phyloP scores from a whole-genome alignment of 1,140 invertebrate species.

The Riptortus pedestris region DNA sequence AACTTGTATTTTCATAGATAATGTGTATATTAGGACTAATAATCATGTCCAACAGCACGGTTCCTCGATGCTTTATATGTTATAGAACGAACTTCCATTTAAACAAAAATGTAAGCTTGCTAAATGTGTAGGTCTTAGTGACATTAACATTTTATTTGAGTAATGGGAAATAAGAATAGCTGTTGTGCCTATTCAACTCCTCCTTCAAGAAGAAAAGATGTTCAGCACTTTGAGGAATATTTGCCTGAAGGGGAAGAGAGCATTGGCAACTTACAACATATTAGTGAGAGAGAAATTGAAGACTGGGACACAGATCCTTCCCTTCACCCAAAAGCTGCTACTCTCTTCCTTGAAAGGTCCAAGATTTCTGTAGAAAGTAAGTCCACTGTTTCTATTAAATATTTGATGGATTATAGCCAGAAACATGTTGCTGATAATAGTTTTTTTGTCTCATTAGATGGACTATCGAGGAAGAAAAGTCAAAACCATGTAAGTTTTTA shows the following conservation, averaged over 20 bases:
- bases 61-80: background rate
- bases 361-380: slow-evolving; percentile 79
- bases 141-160: background rate
- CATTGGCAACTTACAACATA: slow-evolving; percentile 87
- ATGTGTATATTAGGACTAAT: slow-evolving; percentile 4
- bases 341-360: slow-evolving; percentile 91
- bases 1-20: slow-evolving; percentile 6
- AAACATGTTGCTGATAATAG: background rate
- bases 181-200: slow-evolving; percentile 65
- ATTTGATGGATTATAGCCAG: background rate
- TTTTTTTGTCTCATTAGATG: slow-evolving; percentile 48
- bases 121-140: background rate
- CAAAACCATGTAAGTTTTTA: slow-evolving; percentile 57
- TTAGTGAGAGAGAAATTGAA: slow-evolving; percentile 91
- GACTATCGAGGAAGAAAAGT: slow-evolving; percentile 79
- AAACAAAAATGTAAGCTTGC: background rate
- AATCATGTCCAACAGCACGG: background rate
- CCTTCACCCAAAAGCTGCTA: slow-evolving; percentile 85
- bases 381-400: slow-evolving; percentile 28
- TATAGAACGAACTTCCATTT: background rate
- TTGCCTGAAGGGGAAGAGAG: slow-evolving; percentile 66
- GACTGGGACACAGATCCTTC: slow-evolving; percentile 92
- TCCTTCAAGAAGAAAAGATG: slow-evolving; percentile 42
- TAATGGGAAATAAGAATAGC: slow-evolving; percentile 66
- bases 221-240: slow-evolving; percentile 51